These are phyloP conservation scores for Morpho achilles DNA, from an alignment of 2,888 invertebrate genomes.

Conservation along the genomic window DNA sequence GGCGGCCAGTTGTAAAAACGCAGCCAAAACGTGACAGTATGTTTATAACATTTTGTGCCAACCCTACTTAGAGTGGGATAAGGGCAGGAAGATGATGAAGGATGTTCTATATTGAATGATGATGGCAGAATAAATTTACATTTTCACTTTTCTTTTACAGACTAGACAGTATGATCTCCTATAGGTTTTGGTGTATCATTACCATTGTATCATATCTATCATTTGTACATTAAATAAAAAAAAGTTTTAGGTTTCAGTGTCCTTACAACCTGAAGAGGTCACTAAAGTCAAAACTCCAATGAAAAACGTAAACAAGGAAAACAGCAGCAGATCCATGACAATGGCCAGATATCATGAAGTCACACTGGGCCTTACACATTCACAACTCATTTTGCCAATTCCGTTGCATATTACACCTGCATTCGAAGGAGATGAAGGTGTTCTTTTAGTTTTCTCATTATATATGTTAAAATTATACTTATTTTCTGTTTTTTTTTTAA, in stretches of 20 bases:
- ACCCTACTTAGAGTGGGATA: too few relatives aligned
- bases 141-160: background rate
- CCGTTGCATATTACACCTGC: constrained; percentile 97
- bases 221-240: background rate
- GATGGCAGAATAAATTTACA: background rate
- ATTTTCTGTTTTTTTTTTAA: background rate
- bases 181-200: background rate
- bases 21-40: too few relatives aligned
- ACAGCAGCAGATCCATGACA: constrained; percentile 82
- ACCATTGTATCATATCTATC: background rate
- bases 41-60: too few relatives aligned
- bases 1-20: too few relatives aligned
- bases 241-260: constrained; percentile 83
- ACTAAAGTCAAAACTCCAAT: constrained; percentile 65
- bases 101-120: background rate
- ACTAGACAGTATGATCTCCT: background rate
- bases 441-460: background rate
- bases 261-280: constrained; percentile 95
- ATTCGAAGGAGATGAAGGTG: constrained; percentile 94
- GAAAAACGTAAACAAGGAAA: constrained; percentile 59
- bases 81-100: too few relatives aligned
- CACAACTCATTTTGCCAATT: constrained; percentile 94
- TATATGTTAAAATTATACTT: constrained; percentile 36
- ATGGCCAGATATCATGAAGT: constrained; percentile 96
- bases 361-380: constrained; percentile 91